Percentiles rank a stretch among this genome's conserved stretches.
Conservation (phyloP, 2,888 invertebrate species). For the Amphipyra berbera region DNA sequence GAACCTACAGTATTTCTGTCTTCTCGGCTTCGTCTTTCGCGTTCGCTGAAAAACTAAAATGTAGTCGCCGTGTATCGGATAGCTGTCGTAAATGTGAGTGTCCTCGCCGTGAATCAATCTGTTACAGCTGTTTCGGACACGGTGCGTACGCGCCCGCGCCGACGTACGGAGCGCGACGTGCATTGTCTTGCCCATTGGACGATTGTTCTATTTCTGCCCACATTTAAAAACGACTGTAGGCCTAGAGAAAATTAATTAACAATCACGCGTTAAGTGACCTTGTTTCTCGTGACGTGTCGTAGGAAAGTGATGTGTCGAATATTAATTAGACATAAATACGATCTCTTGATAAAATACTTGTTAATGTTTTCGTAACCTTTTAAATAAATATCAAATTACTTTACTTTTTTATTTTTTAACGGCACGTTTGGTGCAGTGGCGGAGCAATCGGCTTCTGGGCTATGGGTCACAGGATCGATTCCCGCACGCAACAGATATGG, state of each 20-base stretch:
- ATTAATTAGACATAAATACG: conserved; percentile 13
- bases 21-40: background rate
- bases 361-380: background rate
- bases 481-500: too few relatives aligned
- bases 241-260: conserved; percentile 64
- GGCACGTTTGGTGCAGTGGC: too few relatives aligned
- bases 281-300: conserved; percentile 22
- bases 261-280: conserved; percentile 21
- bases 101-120: conserved; percentile 76
- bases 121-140: conserved; percentile 81
- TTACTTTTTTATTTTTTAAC: too few relatives aligned
- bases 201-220: conserved; percentile 71
- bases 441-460: too few relatives aligned
- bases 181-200: conserved; percentile 79
- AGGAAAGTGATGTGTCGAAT: conserved; percentile 31
- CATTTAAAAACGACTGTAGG: conserved; percentile 79
- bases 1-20: background rate
- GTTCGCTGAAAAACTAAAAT: conserved; percentile 32
- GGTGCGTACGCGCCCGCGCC: conserved; percentile 49
- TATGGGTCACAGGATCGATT: too few relatives aligned
- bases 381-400: conserved; percentile 7
- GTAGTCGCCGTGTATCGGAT: conserved; percentile 37
- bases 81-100: conserved; percentile 43
- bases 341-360: background rate
- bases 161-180: conserved; percentile 60